Percentiles rank a stretch among this genome's conserved stretches.
Conservation (phyloP, 2,113 vertebrate genomes). For the Melanerpes formicivorus region DNA sequence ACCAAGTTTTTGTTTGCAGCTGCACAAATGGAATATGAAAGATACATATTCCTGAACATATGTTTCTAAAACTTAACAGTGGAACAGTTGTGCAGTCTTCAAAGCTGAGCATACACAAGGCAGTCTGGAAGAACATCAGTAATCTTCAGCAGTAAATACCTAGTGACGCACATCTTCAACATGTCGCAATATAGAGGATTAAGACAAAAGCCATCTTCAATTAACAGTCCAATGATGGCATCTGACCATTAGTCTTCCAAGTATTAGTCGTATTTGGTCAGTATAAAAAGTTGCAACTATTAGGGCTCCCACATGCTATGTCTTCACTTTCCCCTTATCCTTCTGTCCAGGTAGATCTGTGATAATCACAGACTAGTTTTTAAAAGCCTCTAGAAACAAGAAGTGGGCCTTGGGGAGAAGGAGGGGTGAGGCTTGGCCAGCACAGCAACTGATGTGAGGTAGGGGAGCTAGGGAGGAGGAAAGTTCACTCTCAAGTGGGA, state of each 20-base stretch:
- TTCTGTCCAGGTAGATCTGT: not conserved
- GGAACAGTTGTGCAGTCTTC: conserved; percentile 7
- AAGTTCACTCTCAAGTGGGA: not conserved
- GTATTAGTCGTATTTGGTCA: not conserved
- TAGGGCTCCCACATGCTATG: not conserved
- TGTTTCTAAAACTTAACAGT: conserved; percentile 35
- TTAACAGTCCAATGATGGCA: conserved; percentile 31
- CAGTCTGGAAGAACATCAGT: conserved; percentile 41
- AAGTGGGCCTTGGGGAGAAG: not conserved
- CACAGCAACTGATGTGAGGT: not conserved
- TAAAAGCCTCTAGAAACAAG: not conserved
- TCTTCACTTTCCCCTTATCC: not conserved
- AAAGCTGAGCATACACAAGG: not conserved
- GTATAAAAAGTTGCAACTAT: not conserved
- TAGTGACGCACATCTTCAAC: conserved; percentile 32
- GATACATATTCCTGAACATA: conserved; percentile 14
- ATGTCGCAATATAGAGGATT: conserved; percentile 47
- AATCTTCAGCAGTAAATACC: conserved; percentile 48
- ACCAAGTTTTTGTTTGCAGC: conserved; percentile 44
- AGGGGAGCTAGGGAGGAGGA: not conserved
- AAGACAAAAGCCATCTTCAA: conserved; percentile 57
- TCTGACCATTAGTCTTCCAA: conserved; percentile 6
- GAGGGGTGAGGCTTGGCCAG: not conserved
- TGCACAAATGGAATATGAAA: not conserved
- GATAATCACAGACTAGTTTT: not conserved